Conservation (phyloP, 1,140 invertebrate species). For the Neomicropteryx cornuta region DNA sequence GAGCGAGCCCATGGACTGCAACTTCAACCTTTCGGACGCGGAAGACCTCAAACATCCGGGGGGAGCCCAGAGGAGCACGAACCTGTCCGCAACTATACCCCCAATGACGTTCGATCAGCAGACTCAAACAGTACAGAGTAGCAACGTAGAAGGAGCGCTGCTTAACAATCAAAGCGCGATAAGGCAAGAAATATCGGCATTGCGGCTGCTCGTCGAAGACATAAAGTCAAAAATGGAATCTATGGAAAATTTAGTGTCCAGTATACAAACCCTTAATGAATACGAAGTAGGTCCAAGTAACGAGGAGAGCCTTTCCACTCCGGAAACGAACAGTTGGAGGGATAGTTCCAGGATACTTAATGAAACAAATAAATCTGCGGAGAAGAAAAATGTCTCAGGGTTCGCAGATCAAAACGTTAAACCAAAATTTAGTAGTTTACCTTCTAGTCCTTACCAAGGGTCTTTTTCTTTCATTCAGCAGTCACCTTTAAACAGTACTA, state of each 20-base stretch:
- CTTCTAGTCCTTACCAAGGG: too few species aligned
- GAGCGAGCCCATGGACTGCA: not conserved
- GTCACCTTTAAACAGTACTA: too few species aligned
- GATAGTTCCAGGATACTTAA: too few species aligned
- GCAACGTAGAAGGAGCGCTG: conserved; percentile 1
- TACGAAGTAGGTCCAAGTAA: too few species aligned
- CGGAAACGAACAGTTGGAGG: too few species aligned
- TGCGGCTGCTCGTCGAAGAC: conserved; percentile 9
- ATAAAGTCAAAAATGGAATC: conserved; percentile 8
- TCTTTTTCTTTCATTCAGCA: too few species aligned
- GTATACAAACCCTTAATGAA: too few species aligned
- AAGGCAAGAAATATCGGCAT: conserved; percentile 6
- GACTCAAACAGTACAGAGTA: conserved; percentile 9
- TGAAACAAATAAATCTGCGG: too few species aligned
- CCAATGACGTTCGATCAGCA: conserved; percentile 16
- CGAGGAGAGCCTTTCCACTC: too few species aligned
- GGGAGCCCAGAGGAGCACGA: not conserved
- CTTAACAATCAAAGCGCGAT: conserved; percentile 9
- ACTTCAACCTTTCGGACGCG: not conserved
- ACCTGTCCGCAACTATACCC: not conserved
- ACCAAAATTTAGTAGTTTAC: too few species aligned
- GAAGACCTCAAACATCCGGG: not conserved
- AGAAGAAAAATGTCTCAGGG: too few species aligned
- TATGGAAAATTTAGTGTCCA: conserved; percentile 6
- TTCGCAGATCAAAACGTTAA: too few species aligned